Evolutionary conservation across 2,888 invertebrate species (phyloP).

Genomic region (Rhingia rostrata): DNA sequence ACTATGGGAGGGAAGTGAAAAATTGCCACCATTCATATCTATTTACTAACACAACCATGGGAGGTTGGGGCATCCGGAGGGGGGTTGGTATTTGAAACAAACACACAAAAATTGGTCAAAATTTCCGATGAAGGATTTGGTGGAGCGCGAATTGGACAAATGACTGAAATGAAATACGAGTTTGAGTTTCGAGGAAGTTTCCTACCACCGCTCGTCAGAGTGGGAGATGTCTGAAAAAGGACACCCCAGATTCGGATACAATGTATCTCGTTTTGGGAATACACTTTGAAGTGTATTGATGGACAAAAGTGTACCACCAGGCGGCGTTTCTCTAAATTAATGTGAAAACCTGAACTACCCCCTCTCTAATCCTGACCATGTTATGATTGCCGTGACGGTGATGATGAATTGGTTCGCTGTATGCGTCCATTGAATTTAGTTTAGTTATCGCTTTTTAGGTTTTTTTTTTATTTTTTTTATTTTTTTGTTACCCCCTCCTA

Average conservation of each 20-base stretch:
- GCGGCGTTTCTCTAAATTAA: conserved; percentile 65
- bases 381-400: conserved; percentile 53
- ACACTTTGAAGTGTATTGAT: conserved; percentile 63
- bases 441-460: conserved; percentile 63
- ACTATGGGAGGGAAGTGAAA: conserved; percentile 34
- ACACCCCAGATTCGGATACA: conserved; percentile 1
- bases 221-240: background rate
- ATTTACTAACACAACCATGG: conserved; percentile 39
- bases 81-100: background rate
- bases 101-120: conserved; percentile 22
- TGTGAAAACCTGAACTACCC: conserved; percentile 40
- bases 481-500: background rate
- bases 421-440: conserved; percentile 64
- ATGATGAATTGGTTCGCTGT: conserved; percentile 41
- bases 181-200: conserved; percentile 16
- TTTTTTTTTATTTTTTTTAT: conserved; percentile 1
- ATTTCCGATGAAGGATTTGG: conserved; percentile 67
- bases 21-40: conserved; percentile 71
- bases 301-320: conserved; percentile 11
- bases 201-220: background rate
- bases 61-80: background rate
- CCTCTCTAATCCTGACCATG: conserved; percentile 19
- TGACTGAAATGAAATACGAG: conserved; percentile 59
- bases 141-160: conserved; percentile 68
- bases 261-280: conserved; percentile 36